A percentile compares a stretch with the other conserved stretches of the same genome.
Evolutionary conservation across 2,113 vertebrate species (phyloP).

Genomic region (Cnemophilus loriae): DNA sequence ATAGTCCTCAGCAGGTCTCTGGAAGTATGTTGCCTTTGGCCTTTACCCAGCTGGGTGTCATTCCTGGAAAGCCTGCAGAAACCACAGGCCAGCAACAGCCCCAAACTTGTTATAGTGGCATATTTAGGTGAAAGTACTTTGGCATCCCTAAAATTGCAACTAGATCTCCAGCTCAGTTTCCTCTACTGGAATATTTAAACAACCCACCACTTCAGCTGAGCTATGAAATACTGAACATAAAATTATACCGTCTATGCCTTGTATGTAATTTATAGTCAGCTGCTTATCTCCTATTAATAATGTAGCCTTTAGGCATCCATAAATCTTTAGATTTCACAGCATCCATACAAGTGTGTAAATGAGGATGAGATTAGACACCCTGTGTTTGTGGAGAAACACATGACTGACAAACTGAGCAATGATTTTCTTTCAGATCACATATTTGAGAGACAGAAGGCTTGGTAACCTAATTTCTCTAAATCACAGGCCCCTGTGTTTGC

Average conservation of each 20-base stretch:
- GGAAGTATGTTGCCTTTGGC: not conserved
- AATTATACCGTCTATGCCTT: slow-evolving; percentile 17
- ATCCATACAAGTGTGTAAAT: not conserved
- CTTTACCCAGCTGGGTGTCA: not conserved
- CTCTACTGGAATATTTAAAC: slow-evolving; percentile 44
- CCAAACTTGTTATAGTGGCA: slow-evolving; percentile 7
- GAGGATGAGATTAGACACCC: not conserved
- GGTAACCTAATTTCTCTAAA: slow-evolving; percentile 39
- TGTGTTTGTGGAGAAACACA: slow-evolving; percentile 22
- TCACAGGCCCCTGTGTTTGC: not conserved
- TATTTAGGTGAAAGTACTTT: slow-evolving; percentile 50
- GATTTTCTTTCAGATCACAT: slow-evolving; percentile 33
- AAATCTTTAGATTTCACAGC: not conserved
- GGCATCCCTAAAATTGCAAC: slow-evolving; percentile 46
- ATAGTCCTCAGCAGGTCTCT: not conserved
- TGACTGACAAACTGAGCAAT: slow-evolving; percentile 30
- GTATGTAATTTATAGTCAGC: not conserved
- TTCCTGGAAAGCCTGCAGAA: slow-evolving; percentile 50
- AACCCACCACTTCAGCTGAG: slow-evolving; percentile 43
- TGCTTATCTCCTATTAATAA: slow-evolving; percentile 35
- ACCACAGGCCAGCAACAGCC: not conserved
- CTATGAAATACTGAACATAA: slow-evolving; percentile 38
- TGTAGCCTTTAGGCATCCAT: not conserved
- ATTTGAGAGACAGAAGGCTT: slow-evolving; percentile 25
- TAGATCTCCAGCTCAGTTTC: slow-evolving; percentile 43